These are phyloP conservation scores for Dorcus hopei DNA, from an alignment of 2,888 invertebrate species.

Conservation along the genomic window DNA sequence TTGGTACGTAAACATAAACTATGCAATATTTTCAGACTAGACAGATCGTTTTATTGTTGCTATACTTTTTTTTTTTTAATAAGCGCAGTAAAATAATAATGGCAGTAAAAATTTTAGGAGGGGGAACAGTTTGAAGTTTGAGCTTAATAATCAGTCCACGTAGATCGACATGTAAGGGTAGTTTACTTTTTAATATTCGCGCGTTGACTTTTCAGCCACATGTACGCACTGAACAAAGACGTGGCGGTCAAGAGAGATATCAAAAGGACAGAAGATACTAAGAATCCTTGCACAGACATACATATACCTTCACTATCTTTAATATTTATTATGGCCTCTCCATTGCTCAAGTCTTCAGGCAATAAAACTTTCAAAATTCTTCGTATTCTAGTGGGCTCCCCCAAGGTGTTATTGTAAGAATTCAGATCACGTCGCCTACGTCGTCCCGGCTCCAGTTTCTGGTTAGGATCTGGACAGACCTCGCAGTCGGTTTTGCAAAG, in stretches of 20 bases:
- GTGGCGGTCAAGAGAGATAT: slow-evolving; percentile 60
- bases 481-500: slow-evolving; percentile 78
- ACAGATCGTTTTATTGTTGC: too few species aligned
- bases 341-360: slow-evolving; percentile 61
- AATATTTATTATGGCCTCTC: slow-evolving; percentile 40
- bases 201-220: slow-evolving; percentile 53
- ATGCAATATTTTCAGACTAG: too few species aligned
- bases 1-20: too few species aligned
- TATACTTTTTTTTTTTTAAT: too few species aligned
- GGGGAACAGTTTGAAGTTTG: too few species aligned
- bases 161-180: too few species aligned
- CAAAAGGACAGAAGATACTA: slow-evolving; percentile 60
- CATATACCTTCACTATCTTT: slow-evolving; percentile 53
- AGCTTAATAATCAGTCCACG: too few species aligned
- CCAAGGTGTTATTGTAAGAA: slow-evolving; percentile 53
- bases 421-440: slow-evolving; percentile 50
- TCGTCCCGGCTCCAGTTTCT: slow-evolving; percentile 56
- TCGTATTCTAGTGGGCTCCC: slow-evolving; percentile 62
- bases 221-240: slow-evolving; percentile 52
- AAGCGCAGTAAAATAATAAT: too few species aligned
- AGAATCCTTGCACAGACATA: slow-evolving; percentile 61
- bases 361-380: slow-evolving; percentile 66
- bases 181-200: slow-evolving; percentile 3
- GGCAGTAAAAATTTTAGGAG: too few species aligned
- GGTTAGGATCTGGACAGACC: slow-evolving; percentile 64